Evolutionary conservation across 2,113 vertebrate species (phyloP).

Genomic region (Thryonomys swinderianus): DNA sequence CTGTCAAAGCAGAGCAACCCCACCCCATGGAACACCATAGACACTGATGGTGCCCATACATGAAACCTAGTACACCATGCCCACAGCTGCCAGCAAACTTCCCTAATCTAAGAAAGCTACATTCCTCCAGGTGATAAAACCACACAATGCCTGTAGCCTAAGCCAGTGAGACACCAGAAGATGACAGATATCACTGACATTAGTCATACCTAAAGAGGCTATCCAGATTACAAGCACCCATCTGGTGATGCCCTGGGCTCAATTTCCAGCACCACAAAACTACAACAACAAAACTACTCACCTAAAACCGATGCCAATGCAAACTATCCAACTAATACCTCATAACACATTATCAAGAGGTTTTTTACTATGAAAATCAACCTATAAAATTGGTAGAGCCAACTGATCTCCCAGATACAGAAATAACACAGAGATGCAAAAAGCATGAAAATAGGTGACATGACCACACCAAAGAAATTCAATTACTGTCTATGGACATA

Average conservation of each 20-base stretch:
- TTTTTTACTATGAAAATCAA: neutral
- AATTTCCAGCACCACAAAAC: neutral
- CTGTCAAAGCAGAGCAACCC: neutral
- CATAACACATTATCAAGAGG: neutral
- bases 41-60: neutral
- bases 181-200: neutral
- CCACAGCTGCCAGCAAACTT: neutral
- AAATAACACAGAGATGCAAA: neutral
- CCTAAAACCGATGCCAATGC: neutral
- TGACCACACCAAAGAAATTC: neutral
- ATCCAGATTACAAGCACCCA: neutral
- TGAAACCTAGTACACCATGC: neutral
- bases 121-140: neutral
- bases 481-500: neutral
- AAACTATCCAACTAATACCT: neutral
- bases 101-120: neutral
- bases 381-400: neutral
- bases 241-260: neutral
- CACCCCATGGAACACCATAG: neutral
- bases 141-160: neutral
- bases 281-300: neutral
- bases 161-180: neutral
- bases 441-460: neutral
- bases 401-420: neutral
- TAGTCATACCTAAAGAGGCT: neutral